Evolutionary conservation across 2,888 invertebrate genomes (phyloP).

Genomic region (Conops quadrifasciatus): DNA sequence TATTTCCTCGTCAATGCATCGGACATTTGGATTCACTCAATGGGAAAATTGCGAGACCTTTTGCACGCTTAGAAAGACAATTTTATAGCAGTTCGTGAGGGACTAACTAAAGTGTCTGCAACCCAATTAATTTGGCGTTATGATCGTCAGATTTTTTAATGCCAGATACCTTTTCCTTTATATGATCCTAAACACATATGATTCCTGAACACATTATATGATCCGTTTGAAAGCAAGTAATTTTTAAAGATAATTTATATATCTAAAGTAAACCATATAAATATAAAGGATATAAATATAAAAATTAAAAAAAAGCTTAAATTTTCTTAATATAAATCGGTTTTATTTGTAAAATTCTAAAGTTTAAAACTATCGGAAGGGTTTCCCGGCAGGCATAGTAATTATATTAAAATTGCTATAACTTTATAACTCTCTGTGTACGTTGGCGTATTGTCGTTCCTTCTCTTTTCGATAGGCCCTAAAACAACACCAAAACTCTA

Average conservation of each 20-base stretch:
- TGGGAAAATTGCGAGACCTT: conserved; percentile 89
- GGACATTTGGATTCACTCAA: conserved; percentile 92
- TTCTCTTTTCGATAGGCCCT: conserved; percentile 82
- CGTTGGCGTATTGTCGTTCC: conserved; percentile 53
- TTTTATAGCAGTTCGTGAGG: conserved; percentile 80
- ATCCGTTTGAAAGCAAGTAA: background rate
- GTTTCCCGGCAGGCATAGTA: background rate
- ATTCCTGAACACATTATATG: background rate
- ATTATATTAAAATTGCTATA: background rate
- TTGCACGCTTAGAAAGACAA: conserved; percentile 87
- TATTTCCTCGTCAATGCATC: conserved; percentile 92
- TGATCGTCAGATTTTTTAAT: conserved; percentile 60
- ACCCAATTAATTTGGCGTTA: conserved; percentile 75
- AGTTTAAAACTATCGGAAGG: too few species aligned
- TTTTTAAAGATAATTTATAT: too few species aligned
- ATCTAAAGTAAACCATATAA: too few species aligned
- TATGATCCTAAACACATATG: background rate
- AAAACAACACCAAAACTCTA: conserved; percentile 87
- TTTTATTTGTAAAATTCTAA: too few species aligned
- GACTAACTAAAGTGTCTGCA: conserved; percentile 79
- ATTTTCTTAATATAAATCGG: too few species aligned
- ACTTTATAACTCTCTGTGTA: conserved; percentile 58
- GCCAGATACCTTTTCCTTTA: conserved; percentile 54
- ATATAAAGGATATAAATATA: too few species aligned
- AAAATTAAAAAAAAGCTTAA: too few species aligned